phyloP scores from a whole-genome alignment of 2,888 invertebrate genomes.

The Andrena marginata region DNA sequence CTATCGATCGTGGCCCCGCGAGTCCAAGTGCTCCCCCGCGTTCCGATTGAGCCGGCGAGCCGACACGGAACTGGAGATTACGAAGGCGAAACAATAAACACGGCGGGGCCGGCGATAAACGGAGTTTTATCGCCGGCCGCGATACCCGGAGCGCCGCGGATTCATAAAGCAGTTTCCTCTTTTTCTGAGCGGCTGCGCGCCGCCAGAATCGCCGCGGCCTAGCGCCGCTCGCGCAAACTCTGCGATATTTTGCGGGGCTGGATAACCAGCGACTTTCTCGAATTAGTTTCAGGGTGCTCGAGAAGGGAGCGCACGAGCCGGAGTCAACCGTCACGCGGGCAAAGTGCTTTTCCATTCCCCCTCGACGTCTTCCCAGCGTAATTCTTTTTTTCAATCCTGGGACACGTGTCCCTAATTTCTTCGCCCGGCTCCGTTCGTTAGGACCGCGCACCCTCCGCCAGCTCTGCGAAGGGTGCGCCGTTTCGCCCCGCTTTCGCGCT shows the following conservation, averaged over 20 bases:
- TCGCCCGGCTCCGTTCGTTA: conserved; percentile 23
- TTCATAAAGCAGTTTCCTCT: conserved; percentile 6
- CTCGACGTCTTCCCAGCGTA: neutral
- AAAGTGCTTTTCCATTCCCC: neutral
- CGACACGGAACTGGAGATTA: conserved; percentile 7
- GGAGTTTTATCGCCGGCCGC: conserved; percentile 25
- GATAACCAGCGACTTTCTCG: conserved; percentile 15
- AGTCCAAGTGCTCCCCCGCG: neutral
- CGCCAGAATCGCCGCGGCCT: neutral
- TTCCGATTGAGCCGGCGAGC: neutral
- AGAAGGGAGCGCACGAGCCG: neutral
- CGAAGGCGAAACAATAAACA: conserved; percentile 41
- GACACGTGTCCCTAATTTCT: conserved; percentile 33
- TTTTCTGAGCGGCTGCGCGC: neutral
- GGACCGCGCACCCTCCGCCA: conserved; percentile 26
- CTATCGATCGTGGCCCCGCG: conserved; percentile 6
- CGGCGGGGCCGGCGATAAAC: conserved; percentile 31
- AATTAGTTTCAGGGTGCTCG: conserved; percentile 41
- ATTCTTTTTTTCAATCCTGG: conserved; percentile 51
- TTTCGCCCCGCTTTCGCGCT: neutral
- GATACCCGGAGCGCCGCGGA: neutral
- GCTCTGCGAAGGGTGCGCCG: conserved; percentile 7
- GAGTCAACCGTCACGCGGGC: neutral
- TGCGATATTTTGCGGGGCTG: neutral
- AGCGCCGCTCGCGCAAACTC: neutral